Evolutionary conservation across 2,113 vertebrate genomes (phyloP).

Genomic region (Lota lota): DNA sequence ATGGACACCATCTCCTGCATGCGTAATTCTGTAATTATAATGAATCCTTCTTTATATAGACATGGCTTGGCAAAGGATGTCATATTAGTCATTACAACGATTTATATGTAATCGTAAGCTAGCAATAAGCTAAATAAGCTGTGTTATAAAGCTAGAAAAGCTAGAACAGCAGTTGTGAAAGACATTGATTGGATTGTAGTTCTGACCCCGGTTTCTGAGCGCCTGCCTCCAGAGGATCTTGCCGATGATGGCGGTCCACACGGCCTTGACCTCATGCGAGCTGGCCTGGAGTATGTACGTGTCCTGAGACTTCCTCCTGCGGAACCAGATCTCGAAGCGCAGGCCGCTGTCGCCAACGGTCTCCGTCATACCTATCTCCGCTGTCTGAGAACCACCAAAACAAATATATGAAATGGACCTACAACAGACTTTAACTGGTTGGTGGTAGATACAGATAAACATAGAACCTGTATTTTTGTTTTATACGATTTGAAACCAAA

Average conservation of each 20-base stretch:
- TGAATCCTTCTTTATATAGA: neutral
- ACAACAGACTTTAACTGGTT: no score
- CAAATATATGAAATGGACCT: neutral
- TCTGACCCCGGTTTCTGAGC: conserved; percentile 79
- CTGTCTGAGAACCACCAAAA: conserved; percentile 64
- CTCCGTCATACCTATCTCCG: conserved; percentile 83
- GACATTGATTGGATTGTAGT: neutral
- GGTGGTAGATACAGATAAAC: no score
- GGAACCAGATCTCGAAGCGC: conserved; percentile 86
- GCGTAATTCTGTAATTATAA: conserved; percentile 70
- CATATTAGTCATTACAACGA: neutral
- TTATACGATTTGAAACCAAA: neutral
- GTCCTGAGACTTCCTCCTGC: conserved; percentile 80
- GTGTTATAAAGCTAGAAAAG: neutral
- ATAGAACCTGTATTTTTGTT: no score
- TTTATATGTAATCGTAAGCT: neutral
- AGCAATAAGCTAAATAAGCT: neutral
- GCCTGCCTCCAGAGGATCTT: conserved; percentile 85
- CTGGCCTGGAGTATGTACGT: conserved; percentile 81
- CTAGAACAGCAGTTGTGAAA: neutral
- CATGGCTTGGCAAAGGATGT: neutral
- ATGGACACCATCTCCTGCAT: conserved; percentile 84
- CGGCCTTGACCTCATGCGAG: conserved; percentile 74
- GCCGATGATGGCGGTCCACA: conserved; percentile 78
- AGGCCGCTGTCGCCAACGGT: conserved; percentile 81